Conservation (phyloP, 2,888 invertebrate species). For the Arctia plantaginis region DNA sequence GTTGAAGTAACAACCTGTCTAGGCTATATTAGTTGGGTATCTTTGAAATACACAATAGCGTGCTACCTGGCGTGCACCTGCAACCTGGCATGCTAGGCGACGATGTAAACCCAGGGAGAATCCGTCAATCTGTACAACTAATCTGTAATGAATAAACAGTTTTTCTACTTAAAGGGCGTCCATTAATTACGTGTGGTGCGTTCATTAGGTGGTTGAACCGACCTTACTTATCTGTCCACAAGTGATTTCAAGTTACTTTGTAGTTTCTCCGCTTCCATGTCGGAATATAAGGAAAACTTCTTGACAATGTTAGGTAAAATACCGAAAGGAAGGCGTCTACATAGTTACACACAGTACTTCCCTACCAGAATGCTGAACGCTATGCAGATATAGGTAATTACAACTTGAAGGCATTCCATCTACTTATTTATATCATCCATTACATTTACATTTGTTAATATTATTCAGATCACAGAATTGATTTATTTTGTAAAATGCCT, state of each 20-base stretch:
- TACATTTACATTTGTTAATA: conserved; percentile 1
- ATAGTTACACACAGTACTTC: not conserved
- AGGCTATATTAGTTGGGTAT: too few relatives aligned
- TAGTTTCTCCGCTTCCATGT: not conserved
- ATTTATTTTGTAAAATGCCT: conserved; percentile 1
- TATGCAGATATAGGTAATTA: not conserved
- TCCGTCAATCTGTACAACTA: too few relatives aligned
- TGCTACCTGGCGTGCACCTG: not conserved
- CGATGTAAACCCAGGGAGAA: too few relatives aligned
- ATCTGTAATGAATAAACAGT: too few relatives aligned
- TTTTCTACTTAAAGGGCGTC: too few relatives aligned
- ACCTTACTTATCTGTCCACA: not conserved
- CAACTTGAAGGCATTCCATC: not conserved
- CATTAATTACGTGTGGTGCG: too few relatives aligned
- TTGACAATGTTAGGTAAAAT: not conserved
- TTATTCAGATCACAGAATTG: conserved; percentile 17
- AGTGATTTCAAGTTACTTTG: not conserved
- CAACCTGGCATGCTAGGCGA: not conserved
- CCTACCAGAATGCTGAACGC: not conserved
- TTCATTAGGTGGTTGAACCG: too few relatives aligned
- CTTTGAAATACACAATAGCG: too few relatives aligned
- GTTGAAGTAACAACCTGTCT: too few relatives aligned
- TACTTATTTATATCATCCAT: not conserved
- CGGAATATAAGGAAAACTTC: not conserved
- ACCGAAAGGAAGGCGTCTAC: not conserved